Base-by-base conservation (phyloP, 2,797 vertebrate genomes). In the Avahi laniger region DNA sequence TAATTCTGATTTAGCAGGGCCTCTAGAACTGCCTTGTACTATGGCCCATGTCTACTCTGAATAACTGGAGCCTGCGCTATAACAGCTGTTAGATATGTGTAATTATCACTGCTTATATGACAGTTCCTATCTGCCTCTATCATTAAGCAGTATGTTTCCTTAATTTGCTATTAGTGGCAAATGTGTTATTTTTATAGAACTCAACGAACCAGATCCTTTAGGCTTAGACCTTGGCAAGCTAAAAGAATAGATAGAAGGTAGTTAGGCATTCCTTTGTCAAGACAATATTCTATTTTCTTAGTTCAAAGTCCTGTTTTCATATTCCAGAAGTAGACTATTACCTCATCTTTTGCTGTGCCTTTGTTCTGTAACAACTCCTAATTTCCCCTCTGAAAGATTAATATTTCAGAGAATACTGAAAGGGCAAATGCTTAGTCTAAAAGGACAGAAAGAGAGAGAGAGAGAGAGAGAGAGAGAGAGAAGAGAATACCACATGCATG, bases 381-480 rank as follows among this genome's bases (percentile, higher is more conserved):
- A 52, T 86, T 17, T 80, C 7, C 14, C 3, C 4, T 0, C 0
- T 46, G 46, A 61, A 17, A 96, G 57, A 28, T 80, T 20, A 93
- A 59, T 91, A 91, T 91, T 76, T 94, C 35, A 89, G 61, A 81
- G 18, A 88, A 18, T n/a, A 59, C 26, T 88, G 87, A 81, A 86
- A 90, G 26, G 63, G 65, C 61, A 87, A 73, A 92, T 83, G 24
- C 7, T 18, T 38, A 43, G 15, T 12, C 61, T 41, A 69, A 48
- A 69, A 15, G 69, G 20, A 69, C 5, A 57, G 6, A 13, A 7
- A 22, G 2, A 84, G 10, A 72, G 14, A 48, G 41, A 33, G 67
- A 30, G 43, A 81, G 20, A 86, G 2, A 22, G 7, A 30, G 3
- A 26, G n/a, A 46, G 10, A 46, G 33, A 33, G 67, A 30, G 28